Conservation (phyloP, 2,797 vertebrate genomes). For the Limnodromus scolopaceus region DNA sequence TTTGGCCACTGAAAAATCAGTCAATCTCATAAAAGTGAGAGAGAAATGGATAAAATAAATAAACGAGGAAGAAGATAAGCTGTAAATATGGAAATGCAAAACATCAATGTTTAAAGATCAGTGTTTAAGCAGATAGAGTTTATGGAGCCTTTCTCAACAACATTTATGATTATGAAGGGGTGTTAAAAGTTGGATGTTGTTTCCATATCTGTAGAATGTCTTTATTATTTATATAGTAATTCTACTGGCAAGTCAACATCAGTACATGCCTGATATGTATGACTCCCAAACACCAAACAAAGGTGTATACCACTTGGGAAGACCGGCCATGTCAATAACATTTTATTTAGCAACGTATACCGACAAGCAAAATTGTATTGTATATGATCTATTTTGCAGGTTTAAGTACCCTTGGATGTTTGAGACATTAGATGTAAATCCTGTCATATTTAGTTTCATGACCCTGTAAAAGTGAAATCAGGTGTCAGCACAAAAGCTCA, state of each 20-base stretch:
- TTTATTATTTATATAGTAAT: slow-evolving; percentile 8
- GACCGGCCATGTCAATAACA: neutral
- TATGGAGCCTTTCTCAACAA: neutral
- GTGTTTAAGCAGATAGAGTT: neutral
- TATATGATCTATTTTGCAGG: neutral
- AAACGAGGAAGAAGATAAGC: neutral
- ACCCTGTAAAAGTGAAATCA: slow-evolving; percentile 39
- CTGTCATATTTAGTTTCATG: slow-evolving; percentile 46
- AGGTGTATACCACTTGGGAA: neutral
- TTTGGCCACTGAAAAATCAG: neutral
- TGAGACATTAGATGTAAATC: slow-evolving; percentile 39
- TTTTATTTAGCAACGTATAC: slow-evolving; percentile 5
- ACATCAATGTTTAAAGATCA: slow-evolving; percentile 7
- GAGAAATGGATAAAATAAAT: neutral
- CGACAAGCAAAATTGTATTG: neutral
- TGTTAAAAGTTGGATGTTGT: neutral
- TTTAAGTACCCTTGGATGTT: slow-evolving; percentile 19
- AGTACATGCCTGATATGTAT: neutral
- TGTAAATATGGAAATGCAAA: neutral
- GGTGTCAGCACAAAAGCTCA: neutral
- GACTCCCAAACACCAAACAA: neutral
- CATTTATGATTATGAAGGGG: neutral
- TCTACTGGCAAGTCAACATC: neutral
- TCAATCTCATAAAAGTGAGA: neutral
- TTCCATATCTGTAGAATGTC: neutral